Conservation (phyloP, 2,888 invertebrate genomes). For the Pseudanteris insignis region DNA sequence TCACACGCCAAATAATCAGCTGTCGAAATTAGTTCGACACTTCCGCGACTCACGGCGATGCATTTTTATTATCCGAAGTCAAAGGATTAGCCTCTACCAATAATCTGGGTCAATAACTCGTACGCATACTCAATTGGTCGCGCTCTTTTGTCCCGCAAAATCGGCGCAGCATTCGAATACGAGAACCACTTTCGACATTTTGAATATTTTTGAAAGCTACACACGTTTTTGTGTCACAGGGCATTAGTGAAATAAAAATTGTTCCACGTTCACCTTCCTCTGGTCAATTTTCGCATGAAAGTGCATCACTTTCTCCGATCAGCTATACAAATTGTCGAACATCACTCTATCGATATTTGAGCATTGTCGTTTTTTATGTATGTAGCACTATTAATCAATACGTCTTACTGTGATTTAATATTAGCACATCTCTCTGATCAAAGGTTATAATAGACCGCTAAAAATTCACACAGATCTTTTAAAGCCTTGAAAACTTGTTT, state of each 20-base stretch:
- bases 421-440: too few relatives aligned
- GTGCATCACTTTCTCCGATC: slow-evolving; percentile 34
- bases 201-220: slow-evolving; percentile 38
- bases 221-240: slow-evolving; percentile 34
- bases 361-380: too few relatives aligned
- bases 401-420: too few relatives aligned
- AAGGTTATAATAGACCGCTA: too few relatives aligned
- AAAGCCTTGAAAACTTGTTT: too few relatives aligned
- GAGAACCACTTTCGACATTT: slow-evolving; percentile 31
- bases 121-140: slow-evolving; percentile 24
- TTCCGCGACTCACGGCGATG: background rate
- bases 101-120: slow-evolving; percentile 23
- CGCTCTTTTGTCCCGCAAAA: slow-evolving; percentile 24
- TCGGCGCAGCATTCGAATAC: slow-evolving; percentile 16
- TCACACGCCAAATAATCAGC: too few relatives aligned
- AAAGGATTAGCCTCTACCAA: background rate
- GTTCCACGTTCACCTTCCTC: slow-evolving; percentile 32
- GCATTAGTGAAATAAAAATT: slow-evolving; percentile 35
- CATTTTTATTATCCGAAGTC: too few relatives aligned
- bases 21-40: too few relatives aligned
- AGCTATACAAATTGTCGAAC: too few relatives aligned
- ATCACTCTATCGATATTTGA: too few relatives aligned
- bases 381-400: too few relatives aligned
- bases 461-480: too few relatives aligned
- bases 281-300: slow-evolving; percentile 13